Conservation (phyloP, 2,888 invertebrate species). For the Phanerotoma sp. region DNA sequence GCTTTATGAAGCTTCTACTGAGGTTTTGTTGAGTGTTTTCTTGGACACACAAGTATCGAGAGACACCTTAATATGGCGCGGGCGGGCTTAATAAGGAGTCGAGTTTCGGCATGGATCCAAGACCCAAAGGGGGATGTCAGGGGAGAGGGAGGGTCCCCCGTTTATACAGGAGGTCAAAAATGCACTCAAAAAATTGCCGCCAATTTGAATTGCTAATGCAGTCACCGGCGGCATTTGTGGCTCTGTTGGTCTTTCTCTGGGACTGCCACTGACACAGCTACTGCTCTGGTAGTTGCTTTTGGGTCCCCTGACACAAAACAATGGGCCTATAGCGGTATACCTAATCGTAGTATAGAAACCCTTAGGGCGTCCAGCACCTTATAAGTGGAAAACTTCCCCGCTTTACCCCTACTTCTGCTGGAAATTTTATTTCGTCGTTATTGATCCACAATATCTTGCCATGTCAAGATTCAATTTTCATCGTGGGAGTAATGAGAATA, state of each 20-base stretch:
- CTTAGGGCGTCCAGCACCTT: slow-evolving; percentile 56
- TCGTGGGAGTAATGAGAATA: slow-evolving; percentile 13
- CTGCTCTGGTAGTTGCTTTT: slow-evolving; percentile 17
- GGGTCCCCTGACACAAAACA: slow-evolving; percentile 53
- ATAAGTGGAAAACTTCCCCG: slow-evolving; percentile 50
- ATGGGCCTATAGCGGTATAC: slow-evolving; percentile 55
- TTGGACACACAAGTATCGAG: slow-evolving; percentile 33
- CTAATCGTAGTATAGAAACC: slow-evolving; percentile 46
- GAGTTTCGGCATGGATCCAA: slow-evolving; percentile 48
- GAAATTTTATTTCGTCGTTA: not conserved
- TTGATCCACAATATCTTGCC: not conserved
- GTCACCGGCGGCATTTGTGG: slow-evolving; percentile 39
- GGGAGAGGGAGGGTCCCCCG: slow-evolving; percentile 21
- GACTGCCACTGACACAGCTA: slow-evolving; percentile 19
- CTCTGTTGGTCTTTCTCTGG: slow-evolving; percentile 27
- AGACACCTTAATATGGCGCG: slow-evolving; percentile 54
- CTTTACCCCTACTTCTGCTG: not conserved
- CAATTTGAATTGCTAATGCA: slow-evolving; percentile 58
- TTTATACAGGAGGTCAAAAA: slow-evolving; percentile 58
- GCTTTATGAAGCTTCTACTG: not conserved
- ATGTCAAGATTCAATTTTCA: slow-evolving; percentile 1
- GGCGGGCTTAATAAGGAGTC: slow-evolving; percentile 56
- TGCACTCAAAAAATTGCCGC: slow-evolving; percentile 59
- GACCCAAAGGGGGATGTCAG: slow-evolving; percentile 2
- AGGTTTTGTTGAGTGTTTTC: slow-evolving; percentile 30